Base-by-base conservation (phyloP, 92 coral and sea anemone species). In the Ricordea florida region DNA sequence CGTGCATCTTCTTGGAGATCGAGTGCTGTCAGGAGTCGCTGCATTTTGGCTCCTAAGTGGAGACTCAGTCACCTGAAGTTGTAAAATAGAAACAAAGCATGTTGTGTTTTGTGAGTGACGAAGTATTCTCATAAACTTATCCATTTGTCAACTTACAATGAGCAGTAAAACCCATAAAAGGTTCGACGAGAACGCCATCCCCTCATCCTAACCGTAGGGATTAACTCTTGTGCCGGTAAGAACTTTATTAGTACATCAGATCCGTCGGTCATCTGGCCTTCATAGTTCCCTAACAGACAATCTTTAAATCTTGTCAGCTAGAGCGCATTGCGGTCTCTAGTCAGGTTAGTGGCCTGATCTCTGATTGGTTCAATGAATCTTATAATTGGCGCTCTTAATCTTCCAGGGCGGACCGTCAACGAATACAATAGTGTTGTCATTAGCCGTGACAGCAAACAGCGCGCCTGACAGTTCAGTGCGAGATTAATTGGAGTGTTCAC, bases 211-310 rank as follows among this genome's bases (percentile, higher is more conserved):
- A 53, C 76, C 62, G 55, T 13, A 5, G 65, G 20, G 18, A 14
- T 70, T 58, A 70, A 55, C 20, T 55, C 55, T 53, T 20, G 21
- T 18, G 47, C 16, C 18, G 13, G 40, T 17, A 17, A 52, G 29
- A 65, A 11, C 53, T 40, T 40, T 31, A 18, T 70, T 55, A 55
- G 29, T 55, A 38, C 29, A 29, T 10, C 62, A 52, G 41, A 47
- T 57, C 28, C 28, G 70, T 31, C 47, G 50, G 82, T 89, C 94
- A 89, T 89, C 83, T 76, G 91, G 56, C 75, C 78, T 56, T 76
- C 91, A 74, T 84, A 86, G 74, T 82, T 69, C 74, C 60, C 82
- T 60, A 82, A 87, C 84, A 85, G 88, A 85, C 88, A 76, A 70
- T 62, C 85, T 66, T 81, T 80, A 73, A 78, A 67, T 64, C 81